Percentiles rank a stretch among this genome's conserved stretches.
Conservation (phyloP, 1,140 invertebrate genomes). For the Drosophila sulfurigaster region DNA sequence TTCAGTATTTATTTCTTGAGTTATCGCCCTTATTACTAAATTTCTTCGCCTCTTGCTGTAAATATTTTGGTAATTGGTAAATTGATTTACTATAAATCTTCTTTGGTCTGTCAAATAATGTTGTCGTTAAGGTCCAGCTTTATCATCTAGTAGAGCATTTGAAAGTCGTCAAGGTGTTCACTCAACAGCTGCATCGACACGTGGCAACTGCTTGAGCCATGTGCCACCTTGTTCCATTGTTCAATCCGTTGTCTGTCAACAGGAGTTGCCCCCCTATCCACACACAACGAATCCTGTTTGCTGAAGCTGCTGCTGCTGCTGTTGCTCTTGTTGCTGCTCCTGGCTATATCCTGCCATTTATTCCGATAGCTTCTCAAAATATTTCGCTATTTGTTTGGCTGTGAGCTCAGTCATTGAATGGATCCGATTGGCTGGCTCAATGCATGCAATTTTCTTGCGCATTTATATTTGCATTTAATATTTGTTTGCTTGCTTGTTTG, state of each 20-base stretch:
- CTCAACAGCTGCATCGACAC: background rate
- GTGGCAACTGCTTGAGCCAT: conserved; percentile 4
- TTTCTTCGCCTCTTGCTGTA: no score
- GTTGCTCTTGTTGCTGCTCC: background rate
- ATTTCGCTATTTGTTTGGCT: conserved; percentile 48
- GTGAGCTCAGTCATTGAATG: conserved; percentile 30
- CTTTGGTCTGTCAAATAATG: no score
- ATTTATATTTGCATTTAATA: conserved; percentile 81
- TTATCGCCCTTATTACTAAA: no score
- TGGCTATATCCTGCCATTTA: conserved; percentile 29
- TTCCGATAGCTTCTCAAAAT: conserved; percentile 56
- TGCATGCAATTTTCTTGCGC: conserved; percentile 63
- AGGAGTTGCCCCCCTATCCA: background rate
- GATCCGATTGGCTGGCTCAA: conserved; percentile 48
- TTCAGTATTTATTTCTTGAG: no score
- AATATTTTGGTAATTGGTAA: no score
- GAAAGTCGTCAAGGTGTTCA: background rate
- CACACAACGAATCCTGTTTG: background rate
- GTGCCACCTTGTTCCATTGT: conserved; percentile 8
- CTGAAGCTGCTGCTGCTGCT: background rate
- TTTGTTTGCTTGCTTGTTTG: conserved; percentile 74
- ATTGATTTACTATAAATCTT: no score
- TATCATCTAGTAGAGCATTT: background rate
- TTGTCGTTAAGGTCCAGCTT: no score
- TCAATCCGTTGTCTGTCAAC: background rate